Conservation (phyloP, 2,888 invertebrate species). For the Patella caerulea region DNA sequence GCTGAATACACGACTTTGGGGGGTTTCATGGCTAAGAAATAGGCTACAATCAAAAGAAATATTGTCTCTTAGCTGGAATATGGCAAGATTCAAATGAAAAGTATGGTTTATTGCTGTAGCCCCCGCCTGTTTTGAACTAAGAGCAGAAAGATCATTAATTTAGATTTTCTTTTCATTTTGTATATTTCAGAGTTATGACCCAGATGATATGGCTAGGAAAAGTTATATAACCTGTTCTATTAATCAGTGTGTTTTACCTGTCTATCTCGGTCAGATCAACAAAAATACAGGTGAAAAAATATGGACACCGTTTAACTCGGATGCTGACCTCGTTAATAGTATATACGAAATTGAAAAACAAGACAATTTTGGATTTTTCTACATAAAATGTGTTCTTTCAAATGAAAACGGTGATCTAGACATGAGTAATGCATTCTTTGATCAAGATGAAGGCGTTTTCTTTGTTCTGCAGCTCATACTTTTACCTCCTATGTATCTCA, state of each 20-base stretch:
- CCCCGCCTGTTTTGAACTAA: not conserved
- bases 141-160: slow-evolving; percentile 4
- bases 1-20: not conserved
- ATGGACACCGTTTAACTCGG: slow-evolving; percentile 23
- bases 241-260: slow-evolving; percentile 24
- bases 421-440: no score
- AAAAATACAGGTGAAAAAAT: slow-evolving; percentile 19
- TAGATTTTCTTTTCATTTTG: slow-evolving; percentile 17
- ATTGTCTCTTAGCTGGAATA: no score
- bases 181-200: slow-evolving; percentile 12
- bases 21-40: not conserved
- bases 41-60: not conserved
- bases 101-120: no score
- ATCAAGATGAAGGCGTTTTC: no score
- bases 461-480: no score
- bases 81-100: no score
- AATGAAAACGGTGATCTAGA: not conserved
- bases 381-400: slow-evolving; percentile 30
- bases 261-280: slow-evolving; percentile 24
- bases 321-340: not conserved
- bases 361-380: slow-evolving; percentile 35
- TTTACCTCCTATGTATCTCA: no score
- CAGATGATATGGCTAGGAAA: not conserved
- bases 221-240: slow-evolving; percentile 20
- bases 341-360: not conserved